These are phyloP conservation scores for Aquatica leii DNA, from an alignment of 2,888 invertebrate genomes.

Conservation along the genomic window DNA sequence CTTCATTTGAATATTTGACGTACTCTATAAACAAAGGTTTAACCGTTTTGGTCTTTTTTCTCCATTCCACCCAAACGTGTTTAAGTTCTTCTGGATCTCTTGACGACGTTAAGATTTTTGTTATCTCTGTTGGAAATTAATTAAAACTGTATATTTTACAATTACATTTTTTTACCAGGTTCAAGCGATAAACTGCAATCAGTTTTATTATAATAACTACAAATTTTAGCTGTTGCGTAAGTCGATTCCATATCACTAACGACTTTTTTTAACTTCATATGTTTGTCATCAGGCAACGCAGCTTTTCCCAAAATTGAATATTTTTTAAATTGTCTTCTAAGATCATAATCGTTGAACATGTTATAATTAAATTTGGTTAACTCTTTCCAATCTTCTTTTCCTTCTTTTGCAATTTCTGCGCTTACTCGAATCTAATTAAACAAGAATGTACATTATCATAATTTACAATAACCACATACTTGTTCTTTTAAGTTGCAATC, in stretches of 20 bases:
- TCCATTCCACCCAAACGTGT: conserved; percentile 83
- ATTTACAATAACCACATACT: conserved; percentile 49
- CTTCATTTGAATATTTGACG: conserved; percentile 73
- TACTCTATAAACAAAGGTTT: conserved; percentile 71
- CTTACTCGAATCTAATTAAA: conserved; percentile 54
- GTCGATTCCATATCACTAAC: conserved; percentile 78
- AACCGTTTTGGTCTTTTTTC: conserved; percentile 74
- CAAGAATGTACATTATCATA: not conserved
- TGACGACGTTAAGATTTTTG: conserved; percentile 71
- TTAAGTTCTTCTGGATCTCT: conserved; percentile 80
- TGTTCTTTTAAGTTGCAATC: conserved; percentile 71
- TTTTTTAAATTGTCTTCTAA: conserved; percentile 78
- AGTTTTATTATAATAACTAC: conserved; percentile 68
- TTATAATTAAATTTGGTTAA: conserved; percentile 77
- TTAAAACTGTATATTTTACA: no score
- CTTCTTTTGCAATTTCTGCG: conserved; percentile 62
- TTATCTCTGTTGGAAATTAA: conserved; percentile 69
- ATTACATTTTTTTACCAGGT: conserved; percentile 65
- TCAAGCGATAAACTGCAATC: conserved; percentile 78
- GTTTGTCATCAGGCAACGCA: conserved; percentile 75
- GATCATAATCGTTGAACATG: conserved; percentile 71
- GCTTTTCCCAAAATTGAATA: conserved; percentile 76
- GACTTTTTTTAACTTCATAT: conserved; percentile 67
- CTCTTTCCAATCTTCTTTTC: conserved; percentile 72
- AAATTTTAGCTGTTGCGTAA: conserved; percentile 81